Evolutionary conservation across 2,888 invertebrate genomes (phyloP), one percentile per base, ranked within the genome.

Genomic region (Ferrisia virgata): DNA sequence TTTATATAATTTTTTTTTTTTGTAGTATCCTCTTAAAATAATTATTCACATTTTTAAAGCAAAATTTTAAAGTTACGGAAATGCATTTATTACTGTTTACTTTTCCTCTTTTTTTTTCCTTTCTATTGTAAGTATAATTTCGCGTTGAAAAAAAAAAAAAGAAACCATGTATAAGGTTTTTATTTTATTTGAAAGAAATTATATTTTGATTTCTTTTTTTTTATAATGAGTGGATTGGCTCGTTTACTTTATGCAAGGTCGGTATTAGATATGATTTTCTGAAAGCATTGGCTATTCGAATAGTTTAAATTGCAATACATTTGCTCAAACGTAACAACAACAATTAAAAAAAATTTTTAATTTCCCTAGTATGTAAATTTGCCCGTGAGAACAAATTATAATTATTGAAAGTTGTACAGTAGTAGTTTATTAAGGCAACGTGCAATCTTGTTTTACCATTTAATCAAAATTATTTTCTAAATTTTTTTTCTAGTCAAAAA

Each of bases 71-170:
- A 76, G 36, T 36, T 36, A 76, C 33, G 18, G n/a, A 76, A 76
- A 76, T 76, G 72, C 72, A 76, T 76, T 76, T 76, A 76, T 76
- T 76, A 76, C 28, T 76, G 36, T 28, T 69, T 76, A 76, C 72
- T 18, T 36, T 36, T 76, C 36, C 36, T 76, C 28, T 28, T 76
- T 69, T 58, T 25, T 58, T n/a, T 58, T 58, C n/a, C 72, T 76
- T 76, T 64, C 18, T 76, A 76, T 36, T 76, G 72, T 76, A 76
- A n/a, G 33, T 76, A 18, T 76, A 76, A 76, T 76, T 76, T 76
- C 72, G n/a, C 36, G 36, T 18, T 76, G 36, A 36, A 76, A n/a
- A n/a, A n/a, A n/a, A n/a, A n/a, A n/a, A n/a, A n/a, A n/a, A n/a
- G n/a, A n/a, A n/a, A n/a, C n/a, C n/a, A n/a, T n/a, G n/a, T n/a